phyloP scores from a whole-genome alignment of 1,140 invertebrate genomes.

The Drosophila pandora region DNA sequence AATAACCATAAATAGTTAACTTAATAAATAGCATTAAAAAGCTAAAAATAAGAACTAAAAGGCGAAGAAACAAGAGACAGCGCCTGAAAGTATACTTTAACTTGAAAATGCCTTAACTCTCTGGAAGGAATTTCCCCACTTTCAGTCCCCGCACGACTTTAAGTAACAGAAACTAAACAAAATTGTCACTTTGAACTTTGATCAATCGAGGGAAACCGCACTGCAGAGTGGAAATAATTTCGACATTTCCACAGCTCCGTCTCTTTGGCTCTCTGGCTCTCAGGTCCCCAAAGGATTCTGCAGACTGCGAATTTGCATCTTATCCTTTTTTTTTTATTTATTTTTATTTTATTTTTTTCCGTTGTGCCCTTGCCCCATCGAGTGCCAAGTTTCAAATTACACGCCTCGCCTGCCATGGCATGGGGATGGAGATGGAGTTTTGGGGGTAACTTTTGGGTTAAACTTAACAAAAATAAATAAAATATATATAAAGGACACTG shows the following conservation, averaged over 20 bases:
- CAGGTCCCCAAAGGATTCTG: background rate
- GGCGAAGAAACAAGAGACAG: too few relatives aligned
- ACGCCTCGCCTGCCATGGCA: constrained; percentile 56
- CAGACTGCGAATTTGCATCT: constrained; percentile 23
- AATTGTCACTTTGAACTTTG: constrained; percentile 8
- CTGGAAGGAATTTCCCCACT: background rate
- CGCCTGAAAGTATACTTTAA: background rate
- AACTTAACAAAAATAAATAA: constrained; percentile 57
- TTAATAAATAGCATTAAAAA: too few relatives aligned
- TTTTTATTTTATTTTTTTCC: background rate
- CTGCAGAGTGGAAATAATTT: constrained; percentile 8
- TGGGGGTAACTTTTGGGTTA: background rate
- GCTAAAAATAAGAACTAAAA: too few relatives aligned
- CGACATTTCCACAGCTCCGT: too few relatives aligned
- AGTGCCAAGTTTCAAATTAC: constrained; percentile 76
- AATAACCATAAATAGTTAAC: too few relatives aligned
- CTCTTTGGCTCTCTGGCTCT: background rate
- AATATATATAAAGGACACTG: constrained; percentile 64
- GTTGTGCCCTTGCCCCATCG: constrained; percentile 25
- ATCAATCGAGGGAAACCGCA: constrained; percentile 12
- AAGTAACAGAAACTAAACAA: background rate
- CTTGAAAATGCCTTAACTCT: background rate
- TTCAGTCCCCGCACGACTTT: background rate
- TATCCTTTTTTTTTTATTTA: background rate
- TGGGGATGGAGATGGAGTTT: background rate